Evolutionary conservation across 2,888 invertebrate species (phyloP).

Genomic region (Dryobota labecula): DNA sequence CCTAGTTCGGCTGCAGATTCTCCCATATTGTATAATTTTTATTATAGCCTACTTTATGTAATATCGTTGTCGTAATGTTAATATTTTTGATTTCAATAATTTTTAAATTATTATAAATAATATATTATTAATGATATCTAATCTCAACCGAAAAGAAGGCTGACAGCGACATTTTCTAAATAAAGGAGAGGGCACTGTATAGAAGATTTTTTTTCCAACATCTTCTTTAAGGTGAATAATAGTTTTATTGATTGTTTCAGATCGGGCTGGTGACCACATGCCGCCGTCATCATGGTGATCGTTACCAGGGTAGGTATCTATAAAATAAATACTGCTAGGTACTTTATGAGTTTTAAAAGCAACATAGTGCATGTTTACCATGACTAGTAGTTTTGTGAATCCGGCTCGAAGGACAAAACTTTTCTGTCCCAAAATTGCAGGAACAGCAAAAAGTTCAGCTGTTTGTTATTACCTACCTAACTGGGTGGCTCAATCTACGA

Average conservation of each 20-base stretch:
- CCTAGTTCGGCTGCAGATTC: too few relatives aligned
- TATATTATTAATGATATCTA: too few relatives aligned
- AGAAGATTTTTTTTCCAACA: neutral
- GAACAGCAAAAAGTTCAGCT: neutral
- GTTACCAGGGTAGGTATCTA: constrained; percentile 93
- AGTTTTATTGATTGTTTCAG: constrained; percentile 74
- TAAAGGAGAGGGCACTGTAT: too few relatives aligned
- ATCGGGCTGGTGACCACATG: constrained; percentile 89
- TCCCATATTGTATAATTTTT: too few relatives aligned
- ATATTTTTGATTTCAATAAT: too few relatives aligned
- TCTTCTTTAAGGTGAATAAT: neutral
- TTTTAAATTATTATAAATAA: too few relatives aligned
- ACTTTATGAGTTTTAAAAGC: neutral
- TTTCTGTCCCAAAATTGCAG: neutral
- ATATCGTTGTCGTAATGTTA: too few relatives aligned
- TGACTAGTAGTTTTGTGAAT: neutral
- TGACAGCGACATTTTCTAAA: neutral
- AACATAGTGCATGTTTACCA: neutral
- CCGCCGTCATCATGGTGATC: constrained; percentile 93
- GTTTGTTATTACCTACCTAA: neutral
- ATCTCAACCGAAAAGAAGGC: neutral
- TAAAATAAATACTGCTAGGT: neutral
- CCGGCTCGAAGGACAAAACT: constrained; percentile 2
- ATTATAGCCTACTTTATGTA: too few relatives aligned
- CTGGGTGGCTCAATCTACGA: neutral